Percentiles rank a stretch among this genome's conserved stretches.
Conservation (phyloP, 2,113 vertebrate species). For the Halichoeres trimaculatus region DNA sequence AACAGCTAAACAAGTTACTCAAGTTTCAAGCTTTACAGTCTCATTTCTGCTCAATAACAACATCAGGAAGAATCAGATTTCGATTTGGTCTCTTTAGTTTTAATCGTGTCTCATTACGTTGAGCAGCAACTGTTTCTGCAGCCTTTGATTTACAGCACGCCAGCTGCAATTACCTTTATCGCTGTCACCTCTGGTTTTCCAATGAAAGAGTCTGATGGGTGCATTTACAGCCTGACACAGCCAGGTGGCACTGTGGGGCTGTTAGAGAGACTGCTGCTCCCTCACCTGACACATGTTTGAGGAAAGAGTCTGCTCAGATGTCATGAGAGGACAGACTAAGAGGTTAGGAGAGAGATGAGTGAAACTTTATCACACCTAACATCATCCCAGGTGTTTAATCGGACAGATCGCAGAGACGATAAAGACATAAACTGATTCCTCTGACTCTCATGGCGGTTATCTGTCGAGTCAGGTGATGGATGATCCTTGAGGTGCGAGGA, state of each 20-base stretch:
- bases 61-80: slow-evolving; percentile 1
- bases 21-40: slow-evolving; percentile 2
- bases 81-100: background rate
- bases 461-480: slow-evolving; percentile 12
- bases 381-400: background rate
- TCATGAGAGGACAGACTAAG: slow-evolving; percentile 2
- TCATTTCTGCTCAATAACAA: background rate
- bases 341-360: slow-evolving; percentile 18
- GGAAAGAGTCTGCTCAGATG: slow-evolving; percentile 18
- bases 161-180: slow-evolving; percentile 34
- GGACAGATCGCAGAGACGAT: background rate
- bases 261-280: background rate
- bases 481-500: background rate
- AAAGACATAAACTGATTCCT: background rate
- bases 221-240: slow-evolving; percentile 37
- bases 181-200: background rate
- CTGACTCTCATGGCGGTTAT: background rate
- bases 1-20: background rate
- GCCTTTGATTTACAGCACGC: slow-evolving; percentile 22
- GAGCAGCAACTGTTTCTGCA: background rate
- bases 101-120: slow-evolving; percentile 27
- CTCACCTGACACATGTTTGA: slow-evolving; percentile 9
- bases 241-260: slow-evolving; percentile 72
- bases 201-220: slow-evolving; percentile 8
- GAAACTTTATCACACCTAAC: slow-evolving; percentile 1